Base-by-base conservation (phyloP, 2,888 invertebrate genomes). In the Psococerastis gibbosa region DNA sequence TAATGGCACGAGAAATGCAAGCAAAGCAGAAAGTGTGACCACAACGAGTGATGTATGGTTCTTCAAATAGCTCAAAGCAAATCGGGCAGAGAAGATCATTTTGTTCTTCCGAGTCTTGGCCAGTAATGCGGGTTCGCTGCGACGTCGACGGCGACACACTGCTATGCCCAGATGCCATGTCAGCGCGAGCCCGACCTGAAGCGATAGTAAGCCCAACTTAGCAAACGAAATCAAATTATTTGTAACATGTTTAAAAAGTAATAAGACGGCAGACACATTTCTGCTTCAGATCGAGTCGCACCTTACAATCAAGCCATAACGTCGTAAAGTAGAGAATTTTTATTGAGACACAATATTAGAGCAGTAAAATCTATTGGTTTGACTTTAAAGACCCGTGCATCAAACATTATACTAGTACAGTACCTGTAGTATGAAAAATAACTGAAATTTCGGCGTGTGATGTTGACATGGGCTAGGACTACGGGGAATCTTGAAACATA, bases 11-110 rank as follows among this genome's bases (percentile, higher is more conserved):
- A 16, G 65, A 62, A 41, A 91, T 82, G 61, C 91, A 92, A 15
- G 72, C 69, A 56, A 74, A 77, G 61, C 92, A 92, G 64, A 85
- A 92, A 2, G 88, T 88, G 59, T 92, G 91, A 0, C 91, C 91
- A 62, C 92, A 91, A 51, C 79, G 75, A 0, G 89, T 89, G 55
- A 91, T 85, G 60, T 87, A 79, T 0, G 91, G 88, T 60, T 88
- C 88, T 51, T 79, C 78, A 47, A 91, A 84, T 41, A 84, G 64
- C 59, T 87, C 83, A 62, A 88, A 83, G 63, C 92, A 92, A 43
- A 89, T 78, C 0, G 88, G 84, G 57, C 89, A 83, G 43, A 71
- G 62, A 50, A 52, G 56, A 56, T 75, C 75, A 51, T 70, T 73
- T 60, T 75, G 76, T 54, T 78, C 76, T 51, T 77, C 77, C 2